Base-by-base conservation (phyloP, 1,140 invertebrate genomes). In the Riptortus pedestris region DNA sequence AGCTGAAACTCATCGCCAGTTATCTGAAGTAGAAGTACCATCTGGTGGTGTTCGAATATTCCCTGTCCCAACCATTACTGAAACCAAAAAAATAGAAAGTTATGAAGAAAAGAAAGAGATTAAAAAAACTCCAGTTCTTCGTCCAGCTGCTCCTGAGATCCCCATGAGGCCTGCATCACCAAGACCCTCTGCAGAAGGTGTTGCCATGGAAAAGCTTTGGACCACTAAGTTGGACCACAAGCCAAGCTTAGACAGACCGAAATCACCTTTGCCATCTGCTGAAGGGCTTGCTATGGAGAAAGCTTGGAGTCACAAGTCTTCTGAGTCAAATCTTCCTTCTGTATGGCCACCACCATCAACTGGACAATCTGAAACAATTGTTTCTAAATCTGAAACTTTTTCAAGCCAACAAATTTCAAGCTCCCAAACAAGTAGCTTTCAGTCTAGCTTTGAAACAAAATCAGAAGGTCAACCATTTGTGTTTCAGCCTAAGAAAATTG, bases 191-290 rank as follows among this genome's bases (percentile, higher is more conserved):
- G 77, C 78, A 0, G 81, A 84, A 70, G 81, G 74, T 2, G 65
- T 83, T 59, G 75, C 77, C 18, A 83, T 83, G 81, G 82, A 84
- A 63, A 83, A 82, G 71, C 71, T 81, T 0, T 84, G 83, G 73
- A 63, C 73, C n/a, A 59, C 57, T 4, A 59, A 59, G 26, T 29
- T 45, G 18, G 60, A 61, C 20, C 24, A 43, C n/a, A 61, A 61
- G 38, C 43, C 28, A 11, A 31, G 11, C n/a, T 33, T 51, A 18
- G 51, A 60, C 33, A 62, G 63, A 20, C 57, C 59, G 12, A 52
- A 26, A 48, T 72, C 70, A 45, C 68, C 71, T 16, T 3, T 55
- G 1, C 69, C 71, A 3, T 71, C 70, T 1, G 63, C 65, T 18
- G 71, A 74, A 66, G 72, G 67, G n/a, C 18, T 73, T 16, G 67